A percentile compares a stretch with the other conserved stretches of the same genome.
Evolutionary conservation across 2,797 vertebrate genomes (phyloP).

Genomic region (Mycteria americana): DNA sequence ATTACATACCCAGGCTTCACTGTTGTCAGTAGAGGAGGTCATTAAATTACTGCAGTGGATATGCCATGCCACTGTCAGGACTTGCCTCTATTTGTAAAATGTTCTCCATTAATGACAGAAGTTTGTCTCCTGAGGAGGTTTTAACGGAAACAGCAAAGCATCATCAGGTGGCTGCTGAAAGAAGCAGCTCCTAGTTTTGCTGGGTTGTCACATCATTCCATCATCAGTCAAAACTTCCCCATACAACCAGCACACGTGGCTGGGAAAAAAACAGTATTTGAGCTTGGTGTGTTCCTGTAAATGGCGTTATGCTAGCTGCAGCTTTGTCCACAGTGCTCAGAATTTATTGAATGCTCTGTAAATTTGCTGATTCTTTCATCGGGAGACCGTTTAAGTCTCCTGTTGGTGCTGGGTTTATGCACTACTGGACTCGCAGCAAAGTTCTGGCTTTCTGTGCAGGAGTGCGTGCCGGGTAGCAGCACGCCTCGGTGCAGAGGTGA

Average conservation of each 20-base stretch:
- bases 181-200: background rate
- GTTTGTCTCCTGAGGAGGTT: background rate
- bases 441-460: fast-evolving
- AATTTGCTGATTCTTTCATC: background rate
- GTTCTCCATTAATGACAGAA: too few species aligned
- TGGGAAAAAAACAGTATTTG: background rate
- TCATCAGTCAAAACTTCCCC: background rate
- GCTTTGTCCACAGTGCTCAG: background rate
- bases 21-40: background rate
- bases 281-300: background rate
- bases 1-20: background rate
- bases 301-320: background rate
- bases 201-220: background rate
- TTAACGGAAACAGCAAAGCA: background rate
- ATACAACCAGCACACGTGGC: fast-evolving
- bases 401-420: background rate
- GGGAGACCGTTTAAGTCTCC: background rate
- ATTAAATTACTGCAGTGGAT: background rate
- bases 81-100: background rate
- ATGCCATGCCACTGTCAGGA: background rate
- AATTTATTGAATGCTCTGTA: background rate
- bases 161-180: background rate
- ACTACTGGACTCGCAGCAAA: background rate
- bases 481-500: background rate
- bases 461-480: background rate